Conservation (phyloP, 2,888 invertebrate genomes). For the Lycocerus yunnanus region DNA sequence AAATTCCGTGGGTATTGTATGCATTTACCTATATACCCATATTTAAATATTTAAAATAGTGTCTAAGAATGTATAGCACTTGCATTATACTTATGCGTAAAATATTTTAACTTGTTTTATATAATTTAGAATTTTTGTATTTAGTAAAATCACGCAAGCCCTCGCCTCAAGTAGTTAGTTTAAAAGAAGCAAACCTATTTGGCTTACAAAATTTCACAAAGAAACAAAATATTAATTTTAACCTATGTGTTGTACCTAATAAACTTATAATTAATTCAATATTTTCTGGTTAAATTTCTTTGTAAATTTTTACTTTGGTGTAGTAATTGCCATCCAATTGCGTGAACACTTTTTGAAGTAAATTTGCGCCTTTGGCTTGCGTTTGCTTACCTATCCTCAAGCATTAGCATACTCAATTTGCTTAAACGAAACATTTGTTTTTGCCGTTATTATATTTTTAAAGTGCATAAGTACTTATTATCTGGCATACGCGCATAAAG, state of each 20-base stretch:
- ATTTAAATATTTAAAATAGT: background rate
- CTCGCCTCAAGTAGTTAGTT: constrained; percentile 18
- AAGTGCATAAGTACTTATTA: background rate
- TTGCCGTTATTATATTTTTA: background rate
- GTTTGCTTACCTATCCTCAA: background rate
- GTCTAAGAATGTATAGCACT: background rate
- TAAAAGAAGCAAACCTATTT: constrained; percentile 13
- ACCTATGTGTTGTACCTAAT: background rate
- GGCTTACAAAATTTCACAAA: background rate
- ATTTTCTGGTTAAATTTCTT: background rate
- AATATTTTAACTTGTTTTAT: background rate
- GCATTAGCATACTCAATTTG: background rate
- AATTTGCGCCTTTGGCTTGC: background rate
- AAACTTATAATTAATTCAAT: background rate
- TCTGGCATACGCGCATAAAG: background rate
- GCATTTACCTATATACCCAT: background rate
- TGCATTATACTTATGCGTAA: background rate
- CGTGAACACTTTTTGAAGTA: background rate
- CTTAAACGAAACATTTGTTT: constrained; percentile 1
- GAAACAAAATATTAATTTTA: background rate
- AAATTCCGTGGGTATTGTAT: background rate
- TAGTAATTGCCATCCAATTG: background rate
- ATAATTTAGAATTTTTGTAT: background rate
- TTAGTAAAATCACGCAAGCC: constrained; percentile 21
- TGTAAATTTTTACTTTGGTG: background rate